A percentile compares a stretch with the other conserved stretches of the same genome.
Evolutionary conservation across 2,888 invertebrate species (phyloP).

Genomic region (Chrysina gloriosa): DNA sequence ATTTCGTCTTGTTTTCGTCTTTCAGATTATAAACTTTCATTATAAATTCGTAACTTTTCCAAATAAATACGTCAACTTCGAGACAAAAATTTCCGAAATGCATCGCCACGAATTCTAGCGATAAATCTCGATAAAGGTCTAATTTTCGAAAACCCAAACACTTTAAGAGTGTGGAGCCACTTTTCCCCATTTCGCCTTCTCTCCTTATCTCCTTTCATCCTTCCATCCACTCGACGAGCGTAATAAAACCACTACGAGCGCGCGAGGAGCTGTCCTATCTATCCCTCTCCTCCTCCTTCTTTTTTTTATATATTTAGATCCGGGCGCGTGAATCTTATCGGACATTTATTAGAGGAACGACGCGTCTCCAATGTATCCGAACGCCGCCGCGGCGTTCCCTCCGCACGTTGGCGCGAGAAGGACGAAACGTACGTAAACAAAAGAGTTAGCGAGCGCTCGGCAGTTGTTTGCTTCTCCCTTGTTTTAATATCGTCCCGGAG

Average conservation of each 20-base stretch:
- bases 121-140: slow-evolving; percentile 22
- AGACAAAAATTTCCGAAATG: neutral
- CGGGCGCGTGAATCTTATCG: slow-evolving; percentile 10
- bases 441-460: slow-evolving; percentile 12
- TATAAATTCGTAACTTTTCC: too few relatives aligned
- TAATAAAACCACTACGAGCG: slow-evolving; percentile 28
- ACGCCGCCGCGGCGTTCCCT: neutral
- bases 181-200: neutral
- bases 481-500: slow-evolving; percentile 53
- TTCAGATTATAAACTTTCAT: too few relatives aligned
- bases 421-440: slow-evolving; percentile 19
- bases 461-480: slow-evolving; percentile 45
- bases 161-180: neutral
- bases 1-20: too few relatives aligned
- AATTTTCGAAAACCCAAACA: slow-evolving; percentile 7
- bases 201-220: neutral
- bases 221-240: neutral
- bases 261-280: neutral
- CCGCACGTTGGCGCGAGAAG: neutral
- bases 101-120: neutral
- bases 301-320: neutral
- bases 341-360: slow-evolving; percentile 25
- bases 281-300: neutral
- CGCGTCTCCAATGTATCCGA: neutral
- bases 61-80: slow-evolving; percentile 4